Evolutionary conservation across 1,140 invertebrate species (phyloP).

Genomic region (Melanaphis sacchari): DNA sequence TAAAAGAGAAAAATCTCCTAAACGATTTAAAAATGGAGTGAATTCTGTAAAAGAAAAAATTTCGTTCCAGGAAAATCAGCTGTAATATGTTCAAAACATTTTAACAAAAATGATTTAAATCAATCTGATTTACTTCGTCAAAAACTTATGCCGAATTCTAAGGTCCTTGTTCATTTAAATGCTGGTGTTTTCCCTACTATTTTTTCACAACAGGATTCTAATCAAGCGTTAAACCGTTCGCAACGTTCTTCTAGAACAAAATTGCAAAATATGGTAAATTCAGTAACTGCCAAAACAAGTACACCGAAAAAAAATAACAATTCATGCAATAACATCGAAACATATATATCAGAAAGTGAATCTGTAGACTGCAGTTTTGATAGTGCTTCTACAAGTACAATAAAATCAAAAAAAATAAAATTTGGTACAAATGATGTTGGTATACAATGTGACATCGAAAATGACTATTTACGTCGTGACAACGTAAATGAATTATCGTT

Average conservation of each 20-base stretch:
- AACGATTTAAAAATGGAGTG: not conserved
- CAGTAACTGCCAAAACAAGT: not conserved
- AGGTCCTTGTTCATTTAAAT: too few relatives aligned
- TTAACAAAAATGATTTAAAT: too few relatives aligned
- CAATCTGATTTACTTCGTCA: too few relatives aligned
- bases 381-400: not conserved
- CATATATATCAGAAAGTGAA: not conserved
- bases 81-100: not conserved
- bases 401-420: not conserved
- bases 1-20: conserved; percentile 9
- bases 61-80: not conserved
- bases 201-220: not conserved
- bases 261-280: not conserved
- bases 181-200: not conserved
- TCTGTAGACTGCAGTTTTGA: not conserved
- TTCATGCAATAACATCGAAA: not conserved
- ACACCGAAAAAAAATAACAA: not conserved
- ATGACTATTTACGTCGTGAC: not conserved
- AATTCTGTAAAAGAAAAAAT: conserved; percentile 4
- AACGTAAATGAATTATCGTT: not conserved
- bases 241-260: not conserved
- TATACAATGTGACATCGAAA: not conserved
- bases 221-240: not conserved
- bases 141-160: too few relatives aligned
- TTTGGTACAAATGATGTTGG: not conserved